These are phyloP conservation scores for Erpornis zantholeuca DNA, from an alignment of 2,113 vertebrate genomes.

Conservation along the genomic window DNA sequence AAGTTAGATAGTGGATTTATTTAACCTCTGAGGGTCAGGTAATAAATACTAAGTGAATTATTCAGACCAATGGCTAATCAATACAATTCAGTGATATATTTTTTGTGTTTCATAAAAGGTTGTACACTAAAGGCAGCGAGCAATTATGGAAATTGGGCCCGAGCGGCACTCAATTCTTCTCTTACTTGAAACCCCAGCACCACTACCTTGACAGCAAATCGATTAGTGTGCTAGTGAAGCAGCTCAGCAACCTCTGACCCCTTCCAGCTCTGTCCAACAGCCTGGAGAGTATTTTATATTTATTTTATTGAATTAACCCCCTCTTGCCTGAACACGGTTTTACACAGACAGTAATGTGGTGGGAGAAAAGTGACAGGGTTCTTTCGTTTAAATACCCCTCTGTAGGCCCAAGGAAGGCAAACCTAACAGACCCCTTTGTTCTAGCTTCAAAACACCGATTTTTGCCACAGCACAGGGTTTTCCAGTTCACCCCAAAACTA, in stretches of 20 bases:
- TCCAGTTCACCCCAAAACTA: slow-evolving; percentile 51
- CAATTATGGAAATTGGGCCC: slow-evolving; percentile 92
- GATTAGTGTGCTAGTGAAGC: slow-evolving; percentile 93
- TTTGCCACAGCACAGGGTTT: slow-evolving; percentile 43
- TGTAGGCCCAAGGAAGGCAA: slow-evolving; percentile 3
- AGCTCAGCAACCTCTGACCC: slow-evolving; percentile 89
- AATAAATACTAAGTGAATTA: slow-evolving; percentile 91
- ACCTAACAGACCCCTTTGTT: slow-evolving; percentile 62
- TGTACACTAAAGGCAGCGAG: slow-evolving; percentile 85
- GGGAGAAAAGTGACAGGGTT: background rate
- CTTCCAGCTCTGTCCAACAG: slow-evolving; percentile 90
- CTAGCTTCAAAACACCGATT: slow-evolving; percentile 46
- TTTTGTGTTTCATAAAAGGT: slow-evolving; percentile 86
- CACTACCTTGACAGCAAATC: slow-evolving; percentile 97
- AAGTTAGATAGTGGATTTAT: slow-evolving; percentile 80
- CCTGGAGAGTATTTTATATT: slow-evolving; percentile 89
- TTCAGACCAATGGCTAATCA: slow-evolving; percentile 86
- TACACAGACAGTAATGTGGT: background rate
- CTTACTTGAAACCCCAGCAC: slow-evolving; percentile 85
- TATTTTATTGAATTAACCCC: slow-evolving; percentile 90
- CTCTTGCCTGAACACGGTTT: slow-evolving; percentile 69
- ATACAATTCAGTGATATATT: slow-evolving; percentile 84
- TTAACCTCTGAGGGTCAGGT: slow-evolving; percentile 90
- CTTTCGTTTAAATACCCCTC: slow-evolving; percentile 28
- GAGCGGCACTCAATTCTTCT: slow-evolving; percentile 90